Evolutionary conservation across 2,113 vertebrate species (phyloP).

Genomic region (Antechinus flavipes): DNA sequence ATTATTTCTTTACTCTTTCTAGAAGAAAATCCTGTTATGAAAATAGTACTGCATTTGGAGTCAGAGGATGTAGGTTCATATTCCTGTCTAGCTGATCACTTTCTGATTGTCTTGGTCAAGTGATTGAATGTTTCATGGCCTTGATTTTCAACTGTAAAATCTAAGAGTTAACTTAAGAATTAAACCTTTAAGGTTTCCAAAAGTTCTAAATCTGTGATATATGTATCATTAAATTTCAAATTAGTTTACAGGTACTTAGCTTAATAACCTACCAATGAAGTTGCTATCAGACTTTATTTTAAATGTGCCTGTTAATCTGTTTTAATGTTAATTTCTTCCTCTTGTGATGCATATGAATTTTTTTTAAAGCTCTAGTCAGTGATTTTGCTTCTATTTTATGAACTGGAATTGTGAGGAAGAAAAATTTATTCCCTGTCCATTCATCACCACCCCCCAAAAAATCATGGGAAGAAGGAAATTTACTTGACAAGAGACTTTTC

Average conservation of each 20-base stretch:
- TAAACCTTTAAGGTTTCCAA: neutral
- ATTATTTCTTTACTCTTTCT: conserved; percentile 22
- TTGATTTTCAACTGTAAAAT: neutral
- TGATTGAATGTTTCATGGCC: neutral
- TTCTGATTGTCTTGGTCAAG: neutral
- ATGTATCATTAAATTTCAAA: neutral
- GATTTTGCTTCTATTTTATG: neutral
- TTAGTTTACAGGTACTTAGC: neutral
- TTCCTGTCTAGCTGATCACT: neutral
- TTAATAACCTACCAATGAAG: neutral
- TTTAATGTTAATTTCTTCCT: neutral
- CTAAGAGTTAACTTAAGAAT: neutral
- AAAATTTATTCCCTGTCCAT: neutral
- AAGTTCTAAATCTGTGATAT: neutral
- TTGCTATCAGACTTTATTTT: neutral
- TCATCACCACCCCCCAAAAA: neutral
- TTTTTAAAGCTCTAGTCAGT: neutral
- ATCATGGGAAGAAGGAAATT: neutral
- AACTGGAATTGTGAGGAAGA: neutral
- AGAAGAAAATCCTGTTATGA: neutral
- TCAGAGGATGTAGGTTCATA: neutral
- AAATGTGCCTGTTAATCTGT: neutral
- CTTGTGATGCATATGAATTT: neutral
- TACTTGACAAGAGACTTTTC: neutral
- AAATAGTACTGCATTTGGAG: neutral